phyloP scores from a whole-genome alignment of 2,888 invertebrate genomes.

The Drosophila parthenogenetica region DNA sequence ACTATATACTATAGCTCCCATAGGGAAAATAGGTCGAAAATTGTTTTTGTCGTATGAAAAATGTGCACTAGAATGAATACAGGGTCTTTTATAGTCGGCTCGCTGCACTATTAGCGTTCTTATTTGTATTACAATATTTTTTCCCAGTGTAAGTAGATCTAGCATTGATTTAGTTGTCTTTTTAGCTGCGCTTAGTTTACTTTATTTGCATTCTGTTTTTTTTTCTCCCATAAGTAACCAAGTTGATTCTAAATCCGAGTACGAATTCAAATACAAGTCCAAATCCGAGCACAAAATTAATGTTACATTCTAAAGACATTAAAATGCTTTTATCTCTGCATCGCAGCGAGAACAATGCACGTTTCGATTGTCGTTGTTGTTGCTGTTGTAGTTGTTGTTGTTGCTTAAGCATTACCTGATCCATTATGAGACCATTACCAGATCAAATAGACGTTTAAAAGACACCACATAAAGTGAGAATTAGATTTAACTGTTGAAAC shows the following conservation, averaged over 20 bases:
- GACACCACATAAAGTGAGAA: conserved; percentile 8
- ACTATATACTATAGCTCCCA: too few species aligned
- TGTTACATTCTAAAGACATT: conserved; percentile 75
- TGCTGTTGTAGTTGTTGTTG: not conserved
- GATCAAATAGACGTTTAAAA: conserved; percentile 7
- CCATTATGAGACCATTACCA: conserved; percentile 10
- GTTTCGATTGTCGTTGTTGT: conserved; percentile 16
- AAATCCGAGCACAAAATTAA: conserved; percentile 26
- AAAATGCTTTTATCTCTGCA: conserved; percentile 66
- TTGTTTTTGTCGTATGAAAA: too few species aligned
- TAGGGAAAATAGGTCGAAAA: too few species aligned
- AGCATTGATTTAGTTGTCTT: conserved; percentile 23
- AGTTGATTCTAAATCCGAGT: too few species aligned
- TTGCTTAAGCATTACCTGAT: conserved; percentile 8
- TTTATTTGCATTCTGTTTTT: conserved; percentile 16
- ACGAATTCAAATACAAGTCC: not conserved
- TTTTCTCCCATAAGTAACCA: not conserved
- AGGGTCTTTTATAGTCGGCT: too few species aligned
- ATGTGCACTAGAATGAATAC: too few species aligned
- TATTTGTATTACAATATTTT: too few species aligned
- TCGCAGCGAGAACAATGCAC: conserved; percentile 33
- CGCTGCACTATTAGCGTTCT: too few species aligned
- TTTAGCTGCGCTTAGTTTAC: conserved; percentile 12
- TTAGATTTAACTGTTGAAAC: conserved; percentile 12
- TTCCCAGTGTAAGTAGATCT: not conserved